Evolutionary conservation across 2,888 invertebrate species (phyloP).

Genomic region (Patella depressa): DNA sequence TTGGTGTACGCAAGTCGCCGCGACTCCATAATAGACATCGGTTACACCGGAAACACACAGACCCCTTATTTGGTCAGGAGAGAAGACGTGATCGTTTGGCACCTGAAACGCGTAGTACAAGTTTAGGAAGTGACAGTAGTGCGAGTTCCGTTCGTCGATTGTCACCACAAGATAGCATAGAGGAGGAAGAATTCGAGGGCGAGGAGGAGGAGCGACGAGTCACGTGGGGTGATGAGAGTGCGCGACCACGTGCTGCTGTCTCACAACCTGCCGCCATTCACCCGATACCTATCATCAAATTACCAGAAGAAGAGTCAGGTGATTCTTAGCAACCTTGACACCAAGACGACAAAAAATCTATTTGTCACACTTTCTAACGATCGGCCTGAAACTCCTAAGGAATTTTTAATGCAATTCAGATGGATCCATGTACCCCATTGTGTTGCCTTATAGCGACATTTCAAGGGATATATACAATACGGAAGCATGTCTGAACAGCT

Average conservation of each 20-base stretch:
- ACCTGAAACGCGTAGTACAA: conserved; percentile 63
- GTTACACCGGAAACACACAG: conserved; percentile 66
- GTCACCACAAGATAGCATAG: conserved; percentile 71
- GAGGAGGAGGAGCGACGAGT: background rate
- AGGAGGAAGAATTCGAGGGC: conserved; percentile 64
- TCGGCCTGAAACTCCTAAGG: too few relatives aligned
- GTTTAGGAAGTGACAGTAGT: conserved; percentile 68
- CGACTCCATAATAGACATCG: conserved; percentile 58
- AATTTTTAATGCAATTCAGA: too few relatives aligned
- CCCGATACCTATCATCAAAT: conserved; percentile 63
- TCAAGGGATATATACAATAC: too few relatives aligned
- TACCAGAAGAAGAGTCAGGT: conserved; percentile 60
- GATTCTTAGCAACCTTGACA: conserved; percentile 73
- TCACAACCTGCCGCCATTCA: conserved; percentile 51
- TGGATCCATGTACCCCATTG: too few relatives aligned
- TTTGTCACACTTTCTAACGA: too few relatives aligned
- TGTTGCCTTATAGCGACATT: too few relatives aligned
- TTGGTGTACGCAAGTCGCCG: conserved; percentile 47
- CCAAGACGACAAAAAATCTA: conserved; percentile 69
- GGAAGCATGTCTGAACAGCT: too few relatives aligned
- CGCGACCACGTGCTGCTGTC: conserved; percentile 21
- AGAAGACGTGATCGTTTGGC: conserved; percentile 52
- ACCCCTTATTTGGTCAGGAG: conserved; percentile 51
- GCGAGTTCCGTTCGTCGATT: conserved; percentile 64
- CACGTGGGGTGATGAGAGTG: conserved; percentile 14